These are phyloP conservation scores for Hofmannophila pseudospretella DNA, from an alignment of 2,888 invertebrate genomes.

Conservation along the genomic window DNA sequence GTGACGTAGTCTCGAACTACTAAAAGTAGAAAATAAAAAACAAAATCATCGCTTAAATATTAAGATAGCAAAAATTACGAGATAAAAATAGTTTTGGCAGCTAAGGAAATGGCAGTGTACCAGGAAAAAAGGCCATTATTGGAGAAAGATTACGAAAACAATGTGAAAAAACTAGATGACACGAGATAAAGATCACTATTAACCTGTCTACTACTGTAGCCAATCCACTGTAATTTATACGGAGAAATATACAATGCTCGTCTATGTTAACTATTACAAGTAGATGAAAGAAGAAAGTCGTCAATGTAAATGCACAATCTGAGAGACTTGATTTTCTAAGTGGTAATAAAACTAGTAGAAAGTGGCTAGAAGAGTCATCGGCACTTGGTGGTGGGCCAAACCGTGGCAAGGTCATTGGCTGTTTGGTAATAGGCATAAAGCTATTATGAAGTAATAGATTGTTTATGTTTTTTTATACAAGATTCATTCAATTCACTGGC, in stretches of 20 bases:
- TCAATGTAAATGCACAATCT: conserved; percentile 28
- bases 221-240: background rate
- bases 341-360: conserved; percentile 59
- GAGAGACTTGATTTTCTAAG: conserved; percentile 17
- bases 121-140: conserved; percentile 23
- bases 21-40: too few species aligned
- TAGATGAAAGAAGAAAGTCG: conserved; percentile 16
- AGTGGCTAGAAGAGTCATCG: conserved; percentile 66
- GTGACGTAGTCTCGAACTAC: too few species aligned
- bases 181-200: conserved; percentile 31
- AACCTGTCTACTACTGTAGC: conserved; percentile 10
- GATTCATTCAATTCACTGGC: background rate
- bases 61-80: too few species aligned
- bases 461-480: conserved; percentile 58
- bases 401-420: conserved; percentile 67
- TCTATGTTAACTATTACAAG: background rate
- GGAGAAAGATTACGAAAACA: conserved; percentile 32
- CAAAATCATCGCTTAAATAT: too few species aligned
- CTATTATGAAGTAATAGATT: conserved; percentile 54
- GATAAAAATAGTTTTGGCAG: background rate
- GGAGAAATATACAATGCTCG: background rate
- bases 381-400: conserved; percentile 66
- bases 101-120: conserved; percentile 17
- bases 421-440: conserved; percentile 61
- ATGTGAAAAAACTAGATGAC: conserved; percentile 26